A percentile compares a stretch with the other conserved stretches of the same genome.
Evolutionary conservation across 2,113 vertebrate genomes (phyloP).

Genomic region (Neogobius melanostomus): DNA sequence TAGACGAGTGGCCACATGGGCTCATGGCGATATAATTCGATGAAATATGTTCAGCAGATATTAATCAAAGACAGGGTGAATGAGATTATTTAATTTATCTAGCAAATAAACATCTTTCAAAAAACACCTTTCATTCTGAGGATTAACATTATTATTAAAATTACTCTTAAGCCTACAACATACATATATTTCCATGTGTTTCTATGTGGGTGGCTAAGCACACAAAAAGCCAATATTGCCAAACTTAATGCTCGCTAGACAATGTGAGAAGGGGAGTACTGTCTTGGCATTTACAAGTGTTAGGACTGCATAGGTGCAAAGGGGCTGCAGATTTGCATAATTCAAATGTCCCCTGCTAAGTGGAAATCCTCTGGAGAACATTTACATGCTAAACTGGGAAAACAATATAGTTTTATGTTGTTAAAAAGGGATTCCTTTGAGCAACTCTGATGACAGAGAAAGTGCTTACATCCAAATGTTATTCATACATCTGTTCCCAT

Average conservation of each 20-base stretch:
- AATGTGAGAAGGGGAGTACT: conserved; percentile 21
- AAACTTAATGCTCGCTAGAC: conserved; percentile 11
- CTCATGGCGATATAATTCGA: not conserved
- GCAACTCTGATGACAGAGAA: conserved; percentile 56
- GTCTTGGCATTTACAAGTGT: conserved; percentile 47
- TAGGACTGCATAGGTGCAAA: no score
- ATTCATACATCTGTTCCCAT: conserved; percentile 67
- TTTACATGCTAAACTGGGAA: conserved; percentile 55
- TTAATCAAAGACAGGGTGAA: not conserved
- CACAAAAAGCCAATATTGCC: not conserved
- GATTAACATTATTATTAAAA: conserved; percentile 49
- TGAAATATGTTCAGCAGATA: not conserved
- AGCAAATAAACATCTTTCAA: not conserved
- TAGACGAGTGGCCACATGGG: not conserved
- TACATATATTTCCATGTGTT: conserved; percentile 8
- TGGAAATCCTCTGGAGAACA: conserved; percentile 25
- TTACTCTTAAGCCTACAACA: conserved; percentile 39
- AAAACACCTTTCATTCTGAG: conserved; percentile 42
- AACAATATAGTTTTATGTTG: conserved; percentile 37
- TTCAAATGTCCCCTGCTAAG: conserved; percentile 34
- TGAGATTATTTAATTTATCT: not conserved
- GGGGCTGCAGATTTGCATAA: conserved; percentile 58
- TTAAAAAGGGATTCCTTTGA: conserved; percentile 60
- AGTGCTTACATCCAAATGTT: conserved; percentile 58
- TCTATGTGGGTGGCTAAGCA: not conserved